phyloP scores from a whole-genome alignment of 2,797 vertebrate species.

The Sebastes vulpes region DNA sequence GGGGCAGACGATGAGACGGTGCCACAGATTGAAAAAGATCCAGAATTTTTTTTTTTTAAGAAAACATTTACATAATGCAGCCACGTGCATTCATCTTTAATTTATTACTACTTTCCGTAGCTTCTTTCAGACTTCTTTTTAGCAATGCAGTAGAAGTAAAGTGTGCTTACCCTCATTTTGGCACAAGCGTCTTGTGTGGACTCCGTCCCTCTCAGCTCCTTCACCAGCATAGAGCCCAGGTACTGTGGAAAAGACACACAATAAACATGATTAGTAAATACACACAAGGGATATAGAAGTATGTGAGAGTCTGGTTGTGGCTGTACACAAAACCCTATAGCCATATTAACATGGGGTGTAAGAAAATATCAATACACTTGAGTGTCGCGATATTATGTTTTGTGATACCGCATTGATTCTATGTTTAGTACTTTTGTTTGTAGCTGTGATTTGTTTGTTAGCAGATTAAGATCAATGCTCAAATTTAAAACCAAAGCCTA shows the following conservation, averaged over 20 bases:
- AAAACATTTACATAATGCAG: background rate
- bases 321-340: background rate
- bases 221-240: conserved; percentile 99
- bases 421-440: too few relatives aligned
- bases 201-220: conserved; percentile 97
- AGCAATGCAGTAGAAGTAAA: background rate
- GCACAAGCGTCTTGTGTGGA: conserved; percentile 99
- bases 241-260: conserved; percentile 85
- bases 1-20: conserved; percentile 10
- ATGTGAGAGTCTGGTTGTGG: background rate
- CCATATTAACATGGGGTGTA: background rate
- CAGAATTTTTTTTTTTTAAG: background rate
- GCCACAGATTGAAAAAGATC: conserved; percentile 41
- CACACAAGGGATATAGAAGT: background rate
- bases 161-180: conserved; percentile 95
- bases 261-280: background rate
- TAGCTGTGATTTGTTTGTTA: background rate
- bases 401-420: too few relatives aligned
- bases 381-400: too few relatives aligned
- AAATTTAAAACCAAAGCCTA: background rate
- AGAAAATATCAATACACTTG: too few relatives aligned
- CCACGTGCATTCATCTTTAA: background rate
- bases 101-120: background rate
- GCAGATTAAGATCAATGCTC: background rate
- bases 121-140: background rate